phyloP scores from a whole-genome alignment of 1,140 invertebrate species.

The Parapsyche elsis region DNA sequence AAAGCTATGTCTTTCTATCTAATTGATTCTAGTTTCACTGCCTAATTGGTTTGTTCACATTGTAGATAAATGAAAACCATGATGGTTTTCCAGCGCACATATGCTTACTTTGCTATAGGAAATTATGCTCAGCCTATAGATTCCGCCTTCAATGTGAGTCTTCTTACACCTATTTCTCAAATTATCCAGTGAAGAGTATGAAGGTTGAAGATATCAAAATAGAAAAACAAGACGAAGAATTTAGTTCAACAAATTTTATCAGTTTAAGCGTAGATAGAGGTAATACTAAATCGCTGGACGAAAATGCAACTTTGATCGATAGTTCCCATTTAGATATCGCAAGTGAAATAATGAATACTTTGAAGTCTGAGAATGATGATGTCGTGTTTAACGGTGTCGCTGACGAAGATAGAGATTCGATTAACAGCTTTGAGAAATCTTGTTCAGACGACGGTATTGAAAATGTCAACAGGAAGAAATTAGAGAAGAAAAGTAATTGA shows the following conservation, averaged over 20 bases:
- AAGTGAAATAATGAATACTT: background rate
- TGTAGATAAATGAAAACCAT: constrained; percentile 52
- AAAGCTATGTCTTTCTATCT: background rate
- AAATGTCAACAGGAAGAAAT: background rate
- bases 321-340: background rate
- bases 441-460: background rate
- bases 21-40: too few species aligned
- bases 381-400: background rate
- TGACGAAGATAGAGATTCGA: background rate
- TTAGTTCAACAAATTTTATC: background rate
- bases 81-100: constrained; percentile 57
- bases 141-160: constrained; percentile 56
- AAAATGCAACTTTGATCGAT: background rate
- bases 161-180: constrained; percentile 46
- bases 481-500: background rate
- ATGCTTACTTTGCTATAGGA: constrained; percentile 56
- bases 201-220: constrained; percentile 39
- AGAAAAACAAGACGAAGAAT: constrained; percentile 41
- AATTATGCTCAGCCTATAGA: constrained; percentile 56
- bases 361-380: background rate
- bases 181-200: constrained; percentile 40
- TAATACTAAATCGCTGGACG: background rate
- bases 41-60: constrained; percentile 16
- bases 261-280: background rate
- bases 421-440: background rate